Conservation (phyloP, 1,140 invertebrate species). For the Zaprionus lachaisei region DNA sequence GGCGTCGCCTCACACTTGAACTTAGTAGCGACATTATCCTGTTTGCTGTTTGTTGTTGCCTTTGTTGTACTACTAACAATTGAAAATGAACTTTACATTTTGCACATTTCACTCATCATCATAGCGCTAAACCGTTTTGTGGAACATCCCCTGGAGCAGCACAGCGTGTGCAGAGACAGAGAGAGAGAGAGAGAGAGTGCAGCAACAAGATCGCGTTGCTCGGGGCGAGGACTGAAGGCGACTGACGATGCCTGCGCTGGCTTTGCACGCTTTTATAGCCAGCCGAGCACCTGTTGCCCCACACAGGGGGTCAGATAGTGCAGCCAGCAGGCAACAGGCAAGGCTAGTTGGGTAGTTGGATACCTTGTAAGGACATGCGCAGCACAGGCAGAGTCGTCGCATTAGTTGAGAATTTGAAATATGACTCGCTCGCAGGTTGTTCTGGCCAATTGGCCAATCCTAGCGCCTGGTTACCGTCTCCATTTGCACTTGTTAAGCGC, state of each 20-base stretch:
- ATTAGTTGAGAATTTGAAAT: slow-evolving; percentile 42
- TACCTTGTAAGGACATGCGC: slow-evolving; percentile 61
- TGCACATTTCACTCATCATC: neutral
- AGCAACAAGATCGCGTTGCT: slow-evolving; percentile 10
- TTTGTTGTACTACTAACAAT: neutral
- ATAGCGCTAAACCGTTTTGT: slow-evolving; percentile 22
- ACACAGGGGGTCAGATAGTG: neutral
- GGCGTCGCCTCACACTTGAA: slow-evolving; percentile 4
- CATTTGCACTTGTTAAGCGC: slow-evolving; percentile 20
- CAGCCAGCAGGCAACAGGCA: neutral
- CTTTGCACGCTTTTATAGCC: slow-evolving; percentile 64
- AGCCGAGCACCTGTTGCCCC: slow-evolving; percentile 67
- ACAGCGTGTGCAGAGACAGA: slow-evolving; percentile 7
- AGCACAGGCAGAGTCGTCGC: slow-evolving; percentile 25
- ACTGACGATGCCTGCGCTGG: slow-evolving; percentile 44
- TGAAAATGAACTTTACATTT: slow-evolving; percentile 29
- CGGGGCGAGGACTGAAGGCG: slow-evolving; percentile 27
- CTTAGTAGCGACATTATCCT: slow-evolving; percentile 45
- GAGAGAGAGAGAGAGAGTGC: neutral
- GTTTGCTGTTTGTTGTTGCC: slow-evolving; percentile 9
- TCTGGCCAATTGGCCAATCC: slow-evolving; percentile 2
- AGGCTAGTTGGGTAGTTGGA: neutral
- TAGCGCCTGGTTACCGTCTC: neutral
- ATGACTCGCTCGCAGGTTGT: slow-evolving; percentile 1
- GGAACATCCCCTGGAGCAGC: slow-evolving; percentile 13